These are phyloP conservation scores for Anguilla anguilla DNA, from an alignment of 2,797 vertebrate genomes.

Conservation along the genomic window DNA sequence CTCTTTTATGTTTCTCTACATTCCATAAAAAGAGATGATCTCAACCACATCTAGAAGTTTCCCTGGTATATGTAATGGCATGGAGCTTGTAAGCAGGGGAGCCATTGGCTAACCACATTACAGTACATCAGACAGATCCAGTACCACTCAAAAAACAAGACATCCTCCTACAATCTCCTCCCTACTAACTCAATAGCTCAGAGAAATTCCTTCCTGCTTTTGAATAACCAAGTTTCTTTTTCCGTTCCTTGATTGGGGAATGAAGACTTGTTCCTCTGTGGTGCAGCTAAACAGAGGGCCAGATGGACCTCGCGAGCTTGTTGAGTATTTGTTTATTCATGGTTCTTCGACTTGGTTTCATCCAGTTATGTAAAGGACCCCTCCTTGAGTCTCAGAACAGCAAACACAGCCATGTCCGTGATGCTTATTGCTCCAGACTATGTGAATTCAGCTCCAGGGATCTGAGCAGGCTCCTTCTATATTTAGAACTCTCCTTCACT, in stretches of 20 bases:
- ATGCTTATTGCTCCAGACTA: slow-evolving; percentile 33
- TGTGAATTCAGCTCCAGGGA: slow-evolving; percentile 36
- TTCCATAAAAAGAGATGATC: background rate
- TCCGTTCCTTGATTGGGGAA: background rate
- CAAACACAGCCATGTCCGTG: background rate
- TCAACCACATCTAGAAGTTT: background rate
- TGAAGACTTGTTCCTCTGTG: background rate
- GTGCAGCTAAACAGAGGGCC: background rate
- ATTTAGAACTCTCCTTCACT: slow-evolving; percentile 31
- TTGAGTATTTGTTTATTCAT: background rate
- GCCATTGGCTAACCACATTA: background rate
- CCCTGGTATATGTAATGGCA: background rate
- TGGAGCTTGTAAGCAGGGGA: background rate
- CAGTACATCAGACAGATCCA: background rate
- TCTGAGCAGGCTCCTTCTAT: slow-evolving; percentile 19
- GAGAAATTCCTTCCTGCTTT: background rate
- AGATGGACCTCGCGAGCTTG: background rate
- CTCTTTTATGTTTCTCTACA: background rate
- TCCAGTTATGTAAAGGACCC: slow-evolving; percentile 21
- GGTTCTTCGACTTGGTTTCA: background rate
- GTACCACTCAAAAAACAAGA: background rate
- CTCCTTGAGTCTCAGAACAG: slow-evolving; percentile 1
- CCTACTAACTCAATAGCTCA: background rate
- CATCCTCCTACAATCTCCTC: background rate
- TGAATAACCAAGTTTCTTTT: background rate